Percentiles rank a stretch among this genome's conserved stretches.
Conservation (phyloP, 2,888 invertebrate species). For the Polyploca ridens region DNA sequence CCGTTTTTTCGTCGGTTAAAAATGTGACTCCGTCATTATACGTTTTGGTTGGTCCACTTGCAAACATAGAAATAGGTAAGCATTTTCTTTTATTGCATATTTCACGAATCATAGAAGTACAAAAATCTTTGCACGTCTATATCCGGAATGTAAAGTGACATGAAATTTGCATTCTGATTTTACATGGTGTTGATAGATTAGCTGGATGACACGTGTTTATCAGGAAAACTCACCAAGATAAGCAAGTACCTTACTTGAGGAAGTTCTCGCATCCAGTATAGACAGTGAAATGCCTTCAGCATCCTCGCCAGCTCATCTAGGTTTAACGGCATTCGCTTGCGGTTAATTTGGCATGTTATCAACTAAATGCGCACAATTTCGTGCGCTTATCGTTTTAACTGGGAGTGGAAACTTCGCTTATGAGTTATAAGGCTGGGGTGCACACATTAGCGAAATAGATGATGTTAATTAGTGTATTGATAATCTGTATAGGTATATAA, state of each 20-base stretch:
- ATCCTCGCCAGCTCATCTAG: constrained; percentile 3
- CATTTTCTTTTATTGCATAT: too few species aligned
- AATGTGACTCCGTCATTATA: too few species aligned
- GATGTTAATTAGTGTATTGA: too few species aligned
- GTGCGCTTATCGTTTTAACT: constrained; percentile 39
- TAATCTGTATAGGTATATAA: too few species aligned
- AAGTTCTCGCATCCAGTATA: neutral
- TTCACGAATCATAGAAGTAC: too few species aligned
- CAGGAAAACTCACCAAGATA: neutral
- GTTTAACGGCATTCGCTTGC: constrained; percentile 15
- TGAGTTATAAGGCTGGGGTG: constrained; percentile 28
- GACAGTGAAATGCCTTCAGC: neutral
- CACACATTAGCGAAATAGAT: constrained; percentile 27
- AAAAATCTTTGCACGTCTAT: too few species aligned
- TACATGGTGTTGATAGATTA: neutral
- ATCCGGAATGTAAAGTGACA: too few species aligned
- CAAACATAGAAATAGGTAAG: too few species aligned
- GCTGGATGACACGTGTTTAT: neutral
- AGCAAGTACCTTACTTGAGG: neutral
- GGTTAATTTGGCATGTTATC: constrained; percentile 40
- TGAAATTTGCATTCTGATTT: too few species aligned
- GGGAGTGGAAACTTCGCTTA: constrained; percentile 38
- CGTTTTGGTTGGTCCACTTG: too few species aligned
- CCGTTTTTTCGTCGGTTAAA: too few species aligned
- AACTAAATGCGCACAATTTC: constrained; percentile 39